These are phyloP conservation scores for Oryctes rhinoceros DNA, from an alignment of 1,140 invertebrate species.

Conservation along the genomic window DNA sequence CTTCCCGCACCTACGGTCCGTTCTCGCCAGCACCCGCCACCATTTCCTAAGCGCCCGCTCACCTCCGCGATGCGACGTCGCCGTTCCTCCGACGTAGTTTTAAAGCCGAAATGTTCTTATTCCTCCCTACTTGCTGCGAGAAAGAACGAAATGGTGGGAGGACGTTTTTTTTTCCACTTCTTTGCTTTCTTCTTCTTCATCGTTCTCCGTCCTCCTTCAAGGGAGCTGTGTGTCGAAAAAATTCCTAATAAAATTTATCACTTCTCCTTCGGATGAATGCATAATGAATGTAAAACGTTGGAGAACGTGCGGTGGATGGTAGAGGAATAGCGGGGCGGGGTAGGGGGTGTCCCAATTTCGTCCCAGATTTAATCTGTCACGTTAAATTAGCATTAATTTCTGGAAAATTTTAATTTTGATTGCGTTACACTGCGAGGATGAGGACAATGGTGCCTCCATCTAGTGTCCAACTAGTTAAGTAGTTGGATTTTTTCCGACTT, in stretches of 20 bases:
- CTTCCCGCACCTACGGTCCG: no score
- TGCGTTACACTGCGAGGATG: background rate
- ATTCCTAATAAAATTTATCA: constrained; percentile 20
- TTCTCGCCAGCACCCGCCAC: no score
- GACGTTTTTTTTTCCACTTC: no score
- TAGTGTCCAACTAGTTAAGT: background rate
- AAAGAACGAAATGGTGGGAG: no score
- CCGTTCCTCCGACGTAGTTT: no score
- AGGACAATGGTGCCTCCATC: background rate
- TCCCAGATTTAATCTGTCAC: background rate
- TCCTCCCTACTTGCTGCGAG: no score
- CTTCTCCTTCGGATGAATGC: constrained; percentile 6
- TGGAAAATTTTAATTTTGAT: constrained; percentile 9
- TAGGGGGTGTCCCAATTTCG: background rate
- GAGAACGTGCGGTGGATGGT: background rate
- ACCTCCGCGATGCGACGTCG: no score
- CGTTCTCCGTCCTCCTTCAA: background rate
- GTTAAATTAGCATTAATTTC: constrained; percentile 11
- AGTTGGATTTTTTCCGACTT: background rate
- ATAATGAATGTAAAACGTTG: constrained; percentile 4
- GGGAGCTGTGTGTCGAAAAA: background rate
- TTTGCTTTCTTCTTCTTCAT: background rate
- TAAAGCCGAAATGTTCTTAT: no score
- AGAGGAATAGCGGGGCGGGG: background rate
- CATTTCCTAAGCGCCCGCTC: no score